Conservation (phyloP, 2,888 invertebrate species). For the Sussaba pulchella region DNA sequence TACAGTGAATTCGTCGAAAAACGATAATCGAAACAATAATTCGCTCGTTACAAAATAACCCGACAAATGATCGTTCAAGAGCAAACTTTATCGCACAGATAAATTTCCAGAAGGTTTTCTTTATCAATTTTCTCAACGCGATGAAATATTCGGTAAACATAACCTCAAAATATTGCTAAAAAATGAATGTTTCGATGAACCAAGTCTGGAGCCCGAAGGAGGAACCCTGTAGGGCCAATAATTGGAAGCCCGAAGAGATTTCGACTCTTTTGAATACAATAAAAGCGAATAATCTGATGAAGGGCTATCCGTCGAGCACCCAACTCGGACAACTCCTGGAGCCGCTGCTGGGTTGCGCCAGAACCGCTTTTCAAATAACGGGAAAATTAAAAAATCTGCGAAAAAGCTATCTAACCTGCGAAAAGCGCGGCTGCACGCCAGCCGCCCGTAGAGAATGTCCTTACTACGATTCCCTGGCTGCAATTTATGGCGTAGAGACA, state of each 20-base stretch:
- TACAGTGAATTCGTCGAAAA: no score
- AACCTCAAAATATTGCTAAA: slow-evolving; percentile 1
- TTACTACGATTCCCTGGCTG: slow-evolving; percentile 68
- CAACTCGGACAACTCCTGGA: slow-evolving; percentile 47
- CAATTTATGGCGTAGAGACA: slow-evolving; percentile 58
- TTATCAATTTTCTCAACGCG: no score
- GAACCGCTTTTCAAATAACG: slow-evolving; percentile 71
- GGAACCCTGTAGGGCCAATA: slow-evolving; percentile 37
- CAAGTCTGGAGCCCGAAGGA: slow-evolving; percentile 35
- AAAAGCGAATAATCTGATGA: slow-evolving; percentile 50
- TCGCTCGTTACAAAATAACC: no score
- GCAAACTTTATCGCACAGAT: no score
- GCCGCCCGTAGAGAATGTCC: slow-evolving; percentile 63
- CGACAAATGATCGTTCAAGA: no score
- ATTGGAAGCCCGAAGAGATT: slow-evolving; percentile 47
- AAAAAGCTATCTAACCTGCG: slow-evolving; percentile 68
- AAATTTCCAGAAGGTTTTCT: no score
- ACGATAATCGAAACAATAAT: no score
- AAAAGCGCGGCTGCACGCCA: slow-evolving; percentile 54
- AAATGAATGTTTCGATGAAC: slow-evolving; percentile 31
- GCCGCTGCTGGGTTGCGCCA: slow-evolving; percentile 67
- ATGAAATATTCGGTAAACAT: neutral
- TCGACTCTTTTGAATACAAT: slow-evolving; percentile 42
- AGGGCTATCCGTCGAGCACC: slow-evolving; percentile 32
- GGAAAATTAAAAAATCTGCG: slow-evolving; percentile 71